These are phyloP conservation scores for Drosophila azteca DNA, from an alignment of 1,140 invertebrate genomes.

Conservation along the genomic window DNA sequence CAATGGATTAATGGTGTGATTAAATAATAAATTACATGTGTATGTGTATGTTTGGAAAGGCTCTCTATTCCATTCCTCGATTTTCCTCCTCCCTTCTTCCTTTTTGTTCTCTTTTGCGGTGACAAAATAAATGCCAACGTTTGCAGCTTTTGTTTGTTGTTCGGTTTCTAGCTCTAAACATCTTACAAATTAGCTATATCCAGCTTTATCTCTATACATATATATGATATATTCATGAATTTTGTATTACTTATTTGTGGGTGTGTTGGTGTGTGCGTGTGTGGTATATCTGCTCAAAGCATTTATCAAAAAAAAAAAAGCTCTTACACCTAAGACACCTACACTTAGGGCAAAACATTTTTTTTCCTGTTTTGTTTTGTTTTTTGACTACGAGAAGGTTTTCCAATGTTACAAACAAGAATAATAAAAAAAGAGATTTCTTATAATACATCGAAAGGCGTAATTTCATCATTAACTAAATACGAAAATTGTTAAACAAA, in stretches of 20 bases:
- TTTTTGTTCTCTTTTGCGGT: slow-evolving; percentile 12
- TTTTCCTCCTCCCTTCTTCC: not conserved
- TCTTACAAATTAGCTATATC: slow-evolving; percentile 19
- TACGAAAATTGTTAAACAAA: not conserved
- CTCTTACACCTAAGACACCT: slow-evolving; percentile 2
- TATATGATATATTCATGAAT: slow-evolving; percentile 27
- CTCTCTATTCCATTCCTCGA: not conserved
- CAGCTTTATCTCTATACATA: slow-evolving; percentile 6
- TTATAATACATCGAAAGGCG: too few species aligned
- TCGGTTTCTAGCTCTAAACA: slow-evolving; percentile 54
- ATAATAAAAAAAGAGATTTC: too few species aligned
- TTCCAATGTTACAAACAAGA: too few species aligned
- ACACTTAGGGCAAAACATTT: slow-evolving; percentile 27
- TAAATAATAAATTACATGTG: slow-evolving; percentile 57
- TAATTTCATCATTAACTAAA: too few species aligned
- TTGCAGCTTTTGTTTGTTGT: slow-evolving; percentile 51
- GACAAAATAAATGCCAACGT: slow-evolving; percentile 70
- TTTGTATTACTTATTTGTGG: slow-evolving; percentile 9
- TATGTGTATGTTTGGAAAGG: slow-evolving; percentile 21
- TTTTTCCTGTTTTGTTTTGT: not conserved
- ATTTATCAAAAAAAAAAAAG: slow-evolving; percentile 19
- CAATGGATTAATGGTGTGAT: slow-evolving; percentile 52
- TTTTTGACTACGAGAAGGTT: slow-evolving; percentile 1
- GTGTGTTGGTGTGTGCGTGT: too few species aligned
- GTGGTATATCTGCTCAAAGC: slow-evolving; percentile 48